Percentiles rank a stretch among this genome's conserved stretches.
Evolutionary conservation across 2,113 vertebrate genomes (phyloP).

Genomic region (Pagrus major): DNA sequence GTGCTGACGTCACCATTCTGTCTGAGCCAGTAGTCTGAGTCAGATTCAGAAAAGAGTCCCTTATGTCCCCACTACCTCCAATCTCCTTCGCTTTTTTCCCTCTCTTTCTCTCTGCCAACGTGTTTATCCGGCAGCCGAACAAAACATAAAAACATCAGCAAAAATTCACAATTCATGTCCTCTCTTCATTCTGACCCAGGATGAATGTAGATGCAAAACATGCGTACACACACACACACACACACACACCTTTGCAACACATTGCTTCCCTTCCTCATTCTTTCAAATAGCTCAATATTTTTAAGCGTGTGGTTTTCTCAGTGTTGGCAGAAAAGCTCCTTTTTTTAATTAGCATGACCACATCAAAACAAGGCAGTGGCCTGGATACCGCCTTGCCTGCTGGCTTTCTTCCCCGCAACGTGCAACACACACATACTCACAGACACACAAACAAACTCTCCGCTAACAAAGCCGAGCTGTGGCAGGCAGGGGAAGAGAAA

Average conservation of each 20-base stretch:
- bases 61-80: constrained; percentile 49
- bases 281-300: constrained; percentile 38
- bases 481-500: constrained; percentile 63
- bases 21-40: constrained; percentile 76
- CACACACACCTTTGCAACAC: constrained; percentile 35
- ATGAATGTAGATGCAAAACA: constrained; percentile 39
- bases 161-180: constrained; percentile 34
- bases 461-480: constrained; percentile 68
- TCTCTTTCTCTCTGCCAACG: constrained; percentile 26
- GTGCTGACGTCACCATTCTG: constrained; percentile 73
- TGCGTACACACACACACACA: neutral
- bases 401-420: constrained; percentile 70
- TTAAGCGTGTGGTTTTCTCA: constrained; percentile 40
- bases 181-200: constrained; percentile 11
- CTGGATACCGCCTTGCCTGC: constrained; percentile 75
- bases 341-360: constrained; percentile 78
- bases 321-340: constrained; percentile 62
- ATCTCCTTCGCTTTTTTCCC: constrained; percentile 32
- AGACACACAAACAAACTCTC: constrained; percentile 59
- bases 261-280: neutral
- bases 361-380: constrained; percentile 81
- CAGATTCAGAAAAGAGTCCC: constrained; percentile 73
- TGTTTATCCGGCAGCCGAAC: constrained; percentile 48
- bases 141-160: constrained; percentile 48
- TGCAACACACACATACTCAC: constrained; percentile 24